phyloP scores from a whole-genome alignment of 1,140 invertebrate species.

The Hypsibius dujardini region DNA sequence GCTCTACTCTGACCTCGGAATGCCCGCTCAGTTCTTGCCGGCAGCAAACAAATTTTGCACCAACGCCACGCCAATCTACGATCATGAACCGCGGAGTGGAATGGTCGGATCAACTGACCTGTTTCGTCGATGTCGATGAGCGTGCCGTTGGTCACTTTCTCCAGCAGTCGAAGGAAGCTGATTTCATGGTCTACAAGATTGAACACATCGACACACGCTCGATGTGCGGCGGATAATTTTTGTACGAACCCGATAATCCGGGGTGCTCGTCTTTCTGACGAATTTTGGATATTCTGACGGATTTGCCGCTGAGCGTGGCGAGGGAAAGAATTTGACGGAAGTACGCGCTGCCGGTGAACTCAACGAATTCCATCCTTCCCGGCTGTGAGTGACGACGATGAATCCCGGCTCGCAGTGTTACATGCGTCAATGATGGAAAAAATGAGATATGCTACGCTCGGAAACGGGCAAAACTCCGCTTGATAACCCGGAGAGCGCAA shows the following conservation, averaged over 20 bases:
- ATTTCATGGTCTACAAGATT: conserved; percentile 63
- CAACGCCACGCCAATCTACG: no score
- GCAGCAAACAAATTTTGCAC: background rate
- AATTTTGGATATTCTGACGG: conserved; percentile 69
- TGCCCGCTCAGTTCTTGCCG: conserved; percentile 3
- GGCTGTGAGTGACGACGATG: no score
- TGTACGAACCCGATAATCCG: conserved; percentile 49
- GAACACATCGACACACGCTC: conserved; percentile 19
- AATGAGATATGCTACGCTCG: no score
- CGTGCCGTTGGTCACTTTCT: conserved; percentile 85
- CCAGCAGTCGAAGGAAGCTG: conserved; percentile 67
- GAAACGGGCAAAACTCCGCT: no score
- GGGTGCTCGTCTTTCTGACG: conserved; percentile 60
- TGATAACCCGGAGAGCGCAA: no score
- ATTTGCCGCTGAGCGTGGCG: conserved; percentile 68
- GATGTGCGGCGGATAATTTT: conserved; percentile 3
- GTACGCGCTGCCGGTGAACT: conserved; percentile 60
- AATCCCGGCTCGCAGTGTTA: no score
- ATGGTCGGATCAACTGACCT: conserved; percentile 36
- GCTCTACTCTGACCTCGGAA: no score
- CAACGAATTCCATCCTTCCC: no score
- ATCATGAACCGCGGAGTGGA: no score
- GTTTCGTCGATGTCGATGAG: conserved; percentile 74
- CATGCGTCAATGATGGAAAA: no score
- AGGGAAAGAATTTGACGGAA: conserved; percentile 70